Conservation (phyloP, 2,888 invertebrate species). For the Tolmerus cingulatus region DNA sequence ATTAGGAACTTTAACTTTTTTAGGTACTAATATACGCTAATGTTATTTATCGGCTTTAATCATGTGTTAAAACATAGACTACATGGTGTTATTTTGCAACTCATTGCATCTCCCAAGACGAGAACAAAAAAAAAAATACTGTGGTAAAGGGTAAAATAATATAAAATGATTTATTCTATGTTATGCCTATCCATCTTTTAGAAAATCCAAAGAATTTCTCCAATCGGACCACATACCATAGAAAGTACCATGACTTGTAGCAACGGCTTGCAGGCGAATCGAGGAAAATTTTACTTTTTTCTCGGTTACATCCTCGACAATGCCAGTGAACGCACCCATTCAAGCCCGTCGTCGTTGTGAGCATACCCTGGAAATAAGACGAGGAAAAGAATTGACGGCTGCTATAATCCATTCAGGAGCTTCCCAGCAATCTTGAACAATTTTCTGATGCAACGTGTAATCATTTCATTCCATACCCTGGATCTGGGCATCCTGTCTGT, state of each 20-base stretch:
- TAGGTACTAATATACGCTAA: too few species aligned
- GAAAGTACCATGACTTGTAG: neutral
- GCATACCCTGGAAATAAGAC: neutral
- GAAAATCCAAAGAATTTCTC: neutral
- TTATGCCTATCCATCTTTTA: neutral
- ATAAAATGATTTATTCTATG: neutral
- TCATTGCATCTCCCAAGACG: neutral
- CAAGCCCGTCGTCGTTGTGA: constrained; percentile 15
- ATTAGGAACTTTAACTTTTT: too few species aligned
- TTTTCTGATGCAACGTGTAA: constrained; percentile 34
- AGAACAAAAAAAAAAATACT: neutral
- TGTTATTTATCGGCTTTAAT: too few species aligned
- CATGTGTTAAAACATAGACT: too few species aligned
- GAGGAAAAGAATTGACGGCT: constrained; percentile 31
- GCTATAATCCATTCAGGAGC: constrained; percentile 31
- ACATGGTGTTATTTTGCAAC: too few species aligned
- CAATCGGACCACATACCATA: neutral
- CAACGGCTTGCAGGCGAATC: neutral
- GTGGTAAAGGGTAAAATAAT: neutral
- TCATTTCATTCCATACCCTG: constrained; percentile 12
- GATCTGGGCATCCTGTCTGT: neutral
- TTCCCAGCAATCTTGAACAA: constrained; percentile 20
- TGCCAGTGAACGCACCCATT: constrained; percentile 31
- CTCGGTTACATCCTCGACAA: constrained; percentile 3
- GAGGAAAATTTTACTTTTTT: neutral